phyloP scores from a whole-genome alignment of 1,140 invertebrate species.

The Macrotrachela quadricornifera region DNA sequence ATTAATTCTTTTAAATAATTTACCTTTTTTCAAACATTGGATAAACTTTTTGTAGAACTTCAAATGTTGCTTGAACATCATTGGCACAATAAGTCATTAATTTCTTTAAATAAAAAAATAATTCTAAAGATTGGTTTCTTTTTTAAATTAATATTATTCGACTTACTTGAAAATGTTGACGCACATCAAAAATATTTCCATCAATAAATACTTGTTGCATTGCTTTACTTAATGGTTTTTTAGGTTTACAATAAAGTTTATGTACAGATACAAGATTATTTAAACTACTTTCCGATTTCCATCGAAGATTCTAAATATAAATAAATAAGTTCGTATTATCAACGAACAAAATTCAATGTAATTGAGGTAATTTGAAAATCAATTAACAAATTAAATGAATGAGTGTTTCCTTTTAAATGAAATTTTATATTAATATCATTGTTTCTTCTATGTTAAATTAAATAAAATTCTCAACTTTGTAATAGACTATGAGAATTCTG shows the following conservation, averaged over 20 bases:
- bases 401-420: no score
- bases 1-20: neutral
- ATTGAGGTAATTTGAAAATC: no score
- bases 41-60: constrained; percentile 50
- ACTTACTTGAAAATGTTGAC: constrained; percentile 45
- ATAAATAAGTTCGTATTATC: no score
- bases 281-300: constrained; percentile 56
- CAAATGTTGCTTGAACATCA: constrained; percentile 66
- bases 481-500: no score
- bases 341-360: no score
- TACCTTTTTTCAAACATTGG: constrained; percentile 39
- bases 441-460: no score
- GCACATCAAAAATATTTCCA: constrained; percentile 54
- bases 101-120: constrained; percentile 19
- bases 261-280: constrained; percentile 76
- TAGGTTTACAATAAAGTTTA: constrained; percentile 28
- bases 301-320: constrained; percentile 21
- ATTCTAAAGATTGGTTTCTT: neutral
- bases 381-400: no score
- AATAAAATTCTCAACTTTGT: no score
- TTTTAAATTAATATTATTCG: constrained; percentile 1
- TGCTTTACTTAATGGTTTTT: constrained; percentile 43
- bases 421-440: no score
- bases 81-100: constrained; percentile 52
- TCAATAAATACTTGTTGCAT: constrained; percentile 61